A percentile compares a stretch with the other conserved stretches of the same genome.
phyloP scores from a whole-genome alignment of 2,113 vertebrate genomes.

The Varanus komodoensis region DNA sequence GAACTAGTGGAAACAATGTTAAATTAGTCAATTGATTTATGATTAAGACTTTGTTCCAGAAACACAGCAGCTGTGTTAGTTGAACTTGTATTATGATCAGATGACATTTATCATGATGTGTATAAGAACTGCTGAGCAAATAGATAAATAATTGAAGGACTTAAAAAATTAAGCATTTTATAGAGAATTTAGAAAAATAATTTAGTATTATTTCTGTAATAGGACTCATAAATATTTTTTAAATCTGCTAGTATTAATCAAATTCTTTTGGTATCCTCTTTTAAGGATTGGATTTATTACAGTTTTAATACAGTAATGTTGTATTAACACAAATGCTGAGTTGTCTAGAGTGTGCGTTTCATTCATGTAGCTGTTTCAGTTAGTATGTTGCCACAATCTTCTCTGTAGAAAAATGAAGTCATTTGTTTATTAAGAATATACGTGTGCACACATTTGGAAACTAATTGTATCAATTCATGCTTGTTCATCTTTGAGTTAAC shows the following conservation, averaged over 20 bases:
- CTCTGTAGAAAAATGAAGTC: background rate
- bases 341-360: slow-evolving; percentile 30
- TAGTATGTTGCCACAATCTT: background rate
- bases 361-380: background rate
- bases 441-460: background rate
- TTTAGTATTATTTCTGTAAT: slow-evolving; percentile 18
- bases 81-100: slow-evolving; percentile 66
- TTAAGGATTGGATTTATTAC: slow-evolving; percentile 60
- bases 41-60: slow-evolving; percentile 73
- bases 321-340: slow-evolving; percentile 42
- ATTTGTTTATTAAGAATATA: background rate
- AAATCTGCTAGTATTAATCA: slow-evolving; percentile 50
- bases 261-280: slow-evolving; percentile 61
- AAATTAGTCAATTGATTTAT: slow-evolving; percentile 78
- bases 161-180: slow-evolving; percentile 32
- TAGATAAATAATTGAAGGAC: slow-evolving; percentile 48
- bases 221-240: slow-evolving; percentile 36
- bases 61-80: slow-evolving; percentile 70
- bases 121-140: slow-evolving; percentile 58
- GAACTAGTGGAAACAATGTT: slow-evolving; percentile 76
- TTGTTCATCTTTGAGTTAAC: slow-evolving; percentile 34
- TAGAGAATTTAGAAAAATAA: slow-evolving; percentile 36
- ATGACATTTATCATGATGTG: slow-evolving; percentile 68
- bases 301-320: slow-evolving; percentile 28
- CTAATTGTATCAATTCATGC: background rate